phyloP scores from a whole-genome alignment of 2,888 invertebrate species.

The Synanthedon myopaeformis region DNA sequence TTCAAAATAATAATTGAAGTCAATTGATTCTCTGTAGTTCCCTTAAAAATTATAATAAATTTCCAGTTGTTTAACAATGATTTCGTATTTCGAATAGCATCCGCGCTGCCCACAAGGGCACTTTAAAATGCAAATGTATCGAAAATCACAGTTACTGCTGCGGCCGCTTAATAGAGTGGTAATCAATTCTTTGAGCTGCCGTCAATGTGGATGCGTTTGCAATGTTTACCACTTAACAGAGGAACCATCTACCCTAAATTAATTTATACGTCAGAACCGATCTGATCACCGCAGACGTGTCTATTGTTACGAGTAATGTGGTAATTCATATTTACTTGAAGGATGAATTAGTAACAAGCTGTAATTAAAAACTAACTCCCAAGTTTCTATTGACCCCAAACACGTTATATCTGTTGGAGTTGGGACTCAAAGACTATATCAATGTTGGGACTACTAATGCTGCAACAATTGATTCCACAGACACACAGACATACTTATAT shows the following conservation, averaged over 20 bases:
- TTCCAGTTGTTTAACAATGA: background rate
- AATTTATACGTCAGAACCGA: slow-evolving; percentile 29
- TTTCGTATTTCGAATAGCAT: background rate
- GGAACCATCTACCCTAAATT: slow-evolving; percentile 24
- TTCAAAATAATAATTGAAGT: too few relatives aligned
- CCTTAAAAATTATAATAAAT: background rate
- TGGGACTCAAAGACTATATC: too few relatives aligned
- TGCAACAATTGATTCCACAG: too few relatives aligned
- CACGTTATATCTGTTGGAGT: too few relatives aligned
- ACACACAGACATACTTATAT: too few relatives aligned
- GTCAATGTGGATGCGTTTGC: slow-evolving; percentile 35
- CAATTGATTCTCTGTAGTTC: background rate
- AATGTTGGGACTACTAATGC: too few relatives aligned
- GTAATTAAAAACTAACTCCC: too few relatives aligned
- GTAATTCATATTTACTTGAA: too few relatives aligned
- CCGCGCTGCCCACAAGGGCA: background rate
- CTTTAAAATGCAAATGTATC: background rate
- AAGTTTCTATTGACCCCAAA: too few relatives aligned
- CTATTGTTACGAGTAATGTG: too few relatives aligned
- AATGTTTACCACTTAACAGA: slow-evolving; percentile 35
- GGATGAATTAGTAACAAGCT: too few relatives aligned
- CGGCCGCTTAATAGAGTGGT: slow-evolving; percentile 16
- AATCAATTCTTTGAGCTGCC: slow-evolving; percentile 40
- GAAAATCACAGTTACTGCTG: background rate
- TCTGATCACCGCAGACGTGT: too few relatives aligned